A percentile compares a stretch with the other conserved stretches of the same genome.
These are phyloP conservation scores for Taenaris catops DNA, from an alignment of 2,888 invertebrate species.

Conservation along the genomic window DNA sequence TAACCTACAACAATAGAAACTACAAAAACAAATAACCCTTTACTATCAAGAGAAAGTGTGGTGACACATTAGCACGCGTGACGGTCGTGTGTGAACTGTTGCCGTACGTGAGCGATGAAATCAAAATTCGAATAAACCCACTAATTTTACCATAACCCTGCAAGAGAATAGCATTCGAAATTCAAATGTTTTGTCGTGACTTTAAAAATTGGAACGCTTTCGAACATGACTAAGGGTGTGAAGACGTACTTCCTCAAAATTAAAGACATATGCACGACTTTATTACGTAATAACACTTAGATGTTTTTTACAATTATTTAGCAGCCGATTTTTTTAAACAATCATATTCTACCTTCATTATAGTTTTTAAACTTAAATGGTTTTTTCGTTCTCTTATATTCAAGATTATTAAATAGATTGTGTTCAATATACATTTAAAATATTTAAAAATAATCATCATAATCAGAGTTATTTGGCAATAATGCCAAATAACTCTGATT, in stretches of 20 bases:
- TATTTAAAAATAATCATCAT: no score
- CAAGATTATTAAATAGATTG: no score
- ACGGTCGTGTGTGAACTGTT: slow-evolving; percentile 49
- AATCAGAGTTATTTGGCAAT: no score
- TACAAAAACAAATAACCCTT: slow-evolving; percentile 30
- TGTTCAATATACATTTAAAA: no score
- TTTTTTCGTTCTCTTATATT: no score
- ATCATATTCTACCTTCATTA: no score
- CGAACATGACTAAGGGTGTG: slow-evolving; percentile 33
- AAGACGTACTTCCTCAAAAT: slow-evolving; percentile 30
- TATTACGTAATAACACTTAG: no score
- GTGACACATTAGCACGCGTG: slow-evolving; percentile 42
- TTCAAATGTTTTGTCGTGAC: slow-evolving; percentile 34
- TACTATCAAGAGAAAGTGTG: slow-evolving; percentile 50
- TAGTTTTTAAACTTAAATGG: no score
- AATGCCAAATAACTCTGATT: no score
- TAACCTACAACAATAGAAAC: slow-evolving; percentile 48
- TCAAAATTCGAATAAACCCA: slow-evolving; percentile 41
- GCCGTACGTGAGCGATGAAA: slow-evolving; percentile 59
- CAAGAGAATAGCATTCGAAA: slow-evolving; percentile 27
- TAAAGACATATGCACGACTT: no score
- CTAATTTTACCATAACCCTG: slow-evolving; percentile 25
- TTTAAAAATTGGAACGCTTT: slow-evolving; percentile 47
- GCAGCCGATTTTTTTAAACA: no score
- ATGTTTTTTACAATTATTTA: no score